phyloP scores from a whole-genome alignment of 2,797 vertebrate genomes.

The Rousettus madagascariensis region DNA sequence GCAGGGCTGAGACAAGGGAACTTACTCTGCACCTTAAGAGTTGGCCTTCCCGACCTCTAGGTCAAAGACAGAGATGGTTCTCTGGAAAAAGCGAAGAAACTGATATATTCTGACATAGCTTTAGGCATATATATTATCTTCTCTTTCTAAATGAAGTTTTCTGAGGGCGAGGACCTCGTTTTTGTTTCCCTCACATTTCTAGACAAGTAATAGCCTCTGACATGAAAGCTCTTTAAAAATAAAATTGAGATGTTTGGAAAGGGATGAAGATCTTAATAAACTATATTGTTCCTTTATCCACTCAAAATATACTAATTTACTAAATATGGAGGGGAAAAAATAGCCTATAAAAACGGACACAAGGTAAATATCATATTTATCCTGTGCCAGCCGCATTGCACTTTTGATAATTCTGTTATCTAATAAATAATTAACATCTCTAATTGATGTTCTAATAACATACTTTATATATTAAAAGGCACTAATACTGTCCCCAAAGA shows the following conservation, averaged over 20 bases:
- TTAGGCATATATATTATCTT: not conserved
- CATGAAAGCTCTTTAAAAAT: slow-evolving; percentile 49
- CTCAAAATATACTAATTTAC: not conserved
- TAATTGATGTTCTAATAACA: not conserved
- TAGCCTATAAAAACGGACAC: not conserved
- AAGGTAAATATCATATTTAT: not conserved
- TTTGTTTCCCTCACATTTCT: slow-evolving; percentile 25
- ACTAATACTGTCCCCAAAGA: not conserved
- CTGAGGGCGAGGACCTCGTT: not conserved
- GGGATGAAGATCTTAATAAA: not conserved
- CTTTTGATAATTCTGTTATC: not conserved
- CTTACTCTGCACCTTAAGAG: not conserved
- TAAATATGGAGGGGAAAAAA: not conserved
- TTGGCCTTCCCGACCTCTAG: not conserved
- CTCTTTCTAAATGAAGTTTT: not conserved
- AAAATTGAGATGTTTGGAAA: not conserved
- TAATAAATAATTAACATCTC: not conserved
- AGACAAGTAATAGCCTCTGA: not conserved
- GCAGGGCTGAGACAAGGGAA: not conserved
- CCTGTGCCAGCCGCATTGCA: not conserved
- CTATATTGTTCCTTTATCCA: not conserved
- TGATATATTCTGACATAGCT: not conserved
- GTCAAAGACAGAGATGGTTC: not conserved
- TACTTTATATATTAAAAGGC: not conserved
- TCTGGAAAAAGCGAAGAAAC: not conserved